phyloP scores from a whole-genome alignment of 2,113 vertebrate species.

The Paracanthobrama guichenoti region DNA sequence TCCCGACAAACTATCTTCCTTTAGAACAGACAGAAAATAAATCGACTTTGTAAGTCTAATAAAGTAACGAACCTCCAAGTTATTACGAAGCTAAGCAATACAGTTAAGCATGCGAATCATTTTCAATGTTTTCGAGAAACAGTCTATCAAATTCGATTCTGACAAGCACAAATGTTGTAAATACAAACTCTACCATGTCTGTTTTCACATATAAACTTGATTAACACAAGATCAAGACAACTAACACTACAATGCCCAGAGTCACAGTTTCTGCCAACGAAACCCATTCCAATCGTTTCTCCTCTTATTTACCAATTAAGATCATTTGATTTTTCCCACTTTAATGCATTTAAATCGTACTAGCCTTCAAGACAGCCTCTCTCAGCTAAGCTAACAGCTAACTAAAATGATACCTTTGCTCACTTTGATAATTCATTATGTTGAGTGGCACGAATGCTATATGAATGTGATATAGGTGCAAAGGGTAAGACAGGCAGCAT shows the following conservation, averaged over 20 bases:
- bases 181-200: slow-evolving; percentile 12
- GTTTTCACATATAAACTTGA: slow-evolving; percentile 22
- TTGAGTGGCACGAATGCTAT: background rate
- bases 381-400: slow-evolving; percentile 25
- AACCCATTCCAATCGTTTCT: background rate
- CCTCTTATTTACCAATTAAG: background rate
- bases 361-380: background rate
- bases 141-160: background rate
- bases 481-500: slow-evolving; percentile 35
- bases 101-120: background rate
- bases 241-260: background rate
- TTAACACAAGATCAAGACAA: background rate
- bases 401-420: slow-evolving; percentile 31
- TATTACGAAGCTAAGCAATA: background rate
- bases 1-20: background rate
- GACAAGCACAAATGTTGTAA: slow-evolving; percentile 31
- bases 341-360: background rate
- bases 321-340: background rate
- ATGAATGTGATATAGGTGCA: slow-evolving; percentile 7
- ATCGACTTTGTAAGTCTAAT: background rate
- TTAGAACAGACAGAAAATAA: slow-evolving; percentile 5
- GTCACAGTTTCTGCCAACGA: background rate
- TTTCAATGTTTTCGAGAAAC: background rate
- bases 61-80: slow-evolving; percentile 6
- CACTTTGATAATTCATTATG: background rate